Conservation (phyloP, 2,797 vertebrate species). For the Glossophaga mutica region DNA sequence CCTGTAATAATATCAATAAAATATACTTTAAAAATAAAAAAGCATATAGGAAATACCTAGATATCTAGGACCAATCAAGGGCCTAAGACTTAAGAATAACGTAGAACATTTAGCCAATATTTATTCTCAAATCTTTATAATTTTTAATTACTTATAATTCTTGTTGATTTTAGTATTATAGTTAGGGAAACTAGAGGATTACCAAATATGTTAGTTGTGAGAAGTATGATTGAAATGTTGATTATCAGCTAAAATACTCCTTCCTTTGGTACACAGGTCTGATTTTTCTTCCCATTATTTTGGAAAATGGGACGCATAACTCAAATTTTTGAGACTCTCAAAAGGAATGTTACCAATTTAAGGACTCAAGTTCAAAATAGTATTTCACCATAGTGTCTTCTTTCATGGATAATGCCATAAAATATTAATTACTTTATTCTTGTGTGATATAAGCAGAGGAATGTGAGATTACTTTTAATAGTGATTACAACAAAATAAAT, state of each 20-base stretch:
- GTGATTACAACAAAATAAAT: constrained; percentile 17
- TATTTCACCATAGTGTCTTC: neutral
- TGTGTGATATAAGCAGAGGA: neutral
- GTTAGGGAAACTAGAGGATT: neutral
- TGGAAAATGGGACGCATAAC: neutral
- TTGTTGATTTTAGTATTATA: neutral
- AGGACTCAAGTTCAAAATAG: neutral
- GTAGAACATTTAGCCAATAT: neutral
- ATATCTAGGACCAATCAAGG: neutral
- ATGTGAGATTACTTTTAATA: constrained; percentile 16
- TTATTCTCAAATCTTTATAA: neutral
- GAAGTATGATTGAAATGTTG: neutral
- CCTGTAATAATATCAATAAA: too few species aligned
- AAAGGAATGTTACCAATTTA: neutral
- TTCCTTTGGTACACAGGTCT: neutral
- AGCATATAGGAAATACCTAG: neutral
- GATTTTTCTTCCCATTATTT: neutral
- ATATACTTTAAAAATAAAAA: too few species aligned
- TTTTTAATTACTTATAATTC: neutral
- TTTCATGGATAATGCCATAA: neutral
- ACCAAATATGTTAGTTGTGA: neutral
- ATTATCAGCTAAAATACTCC: neutral
- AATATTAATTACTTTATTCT: neutral
- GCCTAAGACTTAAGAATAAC: constrained; percentile 7
- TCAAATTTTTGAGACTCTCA: neutral